These are phyloP conservation scores for Gobionotothen gibberifrons DNA, from an alignment of 2,797 vertebrate genomes.

Conservation along the genomic window DNA sequence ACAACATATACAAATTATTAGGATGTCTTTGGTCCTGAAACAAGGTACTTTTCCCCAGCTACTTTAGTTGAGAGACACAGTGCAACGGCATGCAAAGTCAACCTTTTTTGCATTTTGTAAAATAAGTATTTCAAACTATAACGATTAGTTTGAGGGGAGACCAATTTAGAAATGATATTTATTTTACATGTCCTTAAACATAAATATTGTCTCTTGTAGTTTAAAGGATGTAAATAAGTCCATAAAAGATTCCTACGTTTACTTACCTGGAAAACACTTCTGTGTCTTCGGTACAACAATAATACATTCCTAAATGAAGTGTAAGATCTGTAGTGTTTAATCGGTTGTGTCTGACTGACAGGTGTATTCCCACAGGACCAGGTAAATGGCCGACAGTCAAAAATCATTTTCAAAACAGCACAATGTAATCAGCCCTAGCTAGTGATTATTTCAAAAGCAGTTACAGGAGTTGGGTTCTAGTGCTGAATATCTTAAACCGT, in stretches of 20 bases:
- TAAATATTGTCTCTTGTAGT: too few species aligned
- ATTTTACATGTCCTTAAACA: too few species aligned
- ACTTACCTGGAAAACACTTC: not conserved
- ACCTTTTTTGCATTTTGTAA: too few species aligned
- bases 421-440: not conserved
- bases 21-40: not conserved
- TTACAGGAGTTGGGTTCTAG: not conserved
- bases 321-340: not conserved
- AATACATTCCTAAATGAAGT: not conserved
- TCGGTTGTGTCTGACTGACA: constrained; percentile 5
- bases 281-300: too few species aligned
- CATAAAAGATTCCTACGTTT: too few species aligned
- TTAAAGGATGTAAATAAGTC: too few species aligned
- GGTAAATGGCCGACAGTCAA: not conserved
- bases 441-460: not conserved
- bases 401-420: not conserved
- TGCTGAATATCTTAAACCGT: not conserved
- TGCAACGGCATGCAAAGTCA: too few species aligned
- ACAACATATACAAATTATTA: not conserved
- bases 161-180: too few species aligned
- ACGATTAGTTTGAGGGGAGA: too few species aligned
- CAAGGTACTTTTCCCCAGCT: not conserved
- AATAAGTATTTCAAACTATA: too few species aligned
- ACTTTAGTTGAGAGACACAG: not conserved
- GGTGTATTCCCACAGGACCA: not conserved